Percentiles rank a stretch among this genome's conserved stretches.
Evolutionary conservation across 2,797 vertebrate species (phyloP).

Genomic region (Phataginus tetradactyla): DNA sequence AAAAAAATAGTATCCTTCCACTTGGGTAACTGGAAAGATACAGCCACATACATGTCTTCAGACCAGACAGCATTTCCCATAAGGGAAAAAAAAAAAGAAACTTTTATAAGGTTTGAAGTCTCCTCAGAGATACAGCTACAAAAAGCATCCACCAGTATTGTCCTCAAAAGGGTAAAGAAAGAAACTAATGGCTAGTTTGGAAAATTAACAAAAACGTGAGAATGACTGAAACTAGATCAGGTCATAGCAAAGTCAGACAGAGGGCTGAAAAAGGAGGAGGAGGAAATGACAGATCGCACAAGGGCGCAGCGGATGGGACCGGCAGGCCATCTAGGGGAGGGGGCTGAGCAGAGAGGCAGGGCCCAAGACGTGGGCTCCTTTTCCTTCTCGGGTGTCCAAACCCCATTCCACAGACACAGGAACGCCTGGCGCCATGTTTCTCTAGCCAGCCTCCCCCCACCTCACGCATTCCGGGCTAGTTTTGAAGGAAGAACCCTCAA

Average conservation of each 20-base stretch:
- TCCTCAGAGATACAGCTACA: slow-evolving; percentile 33
- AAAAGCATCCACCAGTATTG: slow-evolving; percentile 20
- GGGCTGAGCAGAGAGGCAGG: not conserved
- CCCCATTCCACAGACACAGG: too few relatives aligned
- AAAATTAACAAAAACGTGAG: slow-evolving; percentile 64
- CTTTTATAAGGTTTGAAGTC: slow-evolving; percentile 61
- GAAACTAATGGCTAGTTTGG: slow-evolving; percentile 10
- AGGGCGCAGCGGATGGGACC: not conserved
- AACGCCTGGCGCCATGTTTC: not conserved
- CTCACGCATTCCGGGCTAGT: not conserved
- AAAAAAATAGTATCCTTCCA: not conserved
- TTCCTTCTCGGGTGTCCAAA: not conserved
- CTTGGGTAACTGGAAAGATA: not conserved
- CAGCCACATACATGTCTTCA: not conserved
- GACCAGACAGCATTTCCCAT: slow-evolving; percentile 45
- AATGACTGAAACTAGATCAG: slow-evolving; percentile 47
- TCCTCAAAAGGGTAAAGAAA: slow-evolving; percentile 52
- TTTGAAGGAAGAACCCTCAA: not conserved
- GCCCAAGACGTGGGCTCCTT: not conserved
- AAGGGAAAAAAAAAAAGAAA: not conserved
- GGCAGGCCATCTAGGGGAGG: fast-evolving
- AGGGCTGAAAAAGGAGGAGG: not conserved
- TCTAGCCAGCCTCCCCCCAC: not conserved
- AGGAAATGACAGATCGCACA: not conserved
- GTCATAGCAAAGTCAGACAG: slow-evolving; percentile 50